A percentile compares a stretch with the other conserved stretches of the same genome.
Conservation (phyloP, 2,113 vertebrate species). For the Otis tarda region DNA sequence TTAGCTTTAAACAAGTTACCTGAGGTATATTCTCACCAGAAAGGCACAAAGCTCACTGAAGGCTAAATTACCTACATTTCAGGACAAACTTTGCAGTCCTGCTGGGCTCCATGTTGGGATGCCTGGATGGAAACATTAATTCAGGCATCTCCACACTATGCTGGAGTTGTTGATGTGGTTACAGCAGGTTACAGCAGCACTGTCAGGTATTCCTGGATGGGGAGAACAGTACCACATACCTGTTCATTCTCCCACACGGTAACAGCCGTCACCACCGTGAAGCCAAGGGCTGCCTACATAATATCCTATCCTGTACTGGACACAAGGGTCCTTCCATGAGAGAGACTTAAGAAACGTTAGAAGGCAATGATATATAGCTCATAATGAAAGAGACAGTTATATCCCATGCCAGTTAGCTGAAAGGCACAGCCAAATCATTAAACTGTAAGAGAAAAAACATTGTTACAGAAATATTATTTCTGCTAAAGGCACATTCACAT, state of each 20-base stretch:
- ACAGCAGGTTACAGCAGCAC: background rate
- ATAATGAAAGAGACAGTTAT: background rate
- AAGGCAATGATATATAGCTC: background rate
- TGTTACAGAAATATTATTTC: background rate
- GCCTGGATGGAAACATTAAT: background rate
- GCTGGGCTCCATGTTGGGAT: background rate
- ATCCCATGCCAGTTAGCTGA: background rate
- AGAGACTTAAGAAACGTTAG: background rate
- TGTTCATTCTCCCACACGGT: background rate
- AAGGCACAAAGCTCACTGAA: background rate
- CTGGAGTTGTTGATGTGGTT: background rate
- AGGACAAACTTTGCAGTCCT: background rate
- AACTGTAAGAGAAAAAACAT: background rate
- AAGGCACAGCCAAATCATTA: background rate
- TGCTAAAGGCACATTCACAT: background rate
- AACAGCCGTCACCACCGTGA: background rate
- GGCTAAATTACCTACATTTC: background rate
- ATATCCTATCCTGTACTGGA: background rate
- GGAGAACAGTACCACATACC: background rate
- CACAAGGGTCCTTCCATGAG: background rate
- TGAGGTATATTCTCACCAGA: background rate
- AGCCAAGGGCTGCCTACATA: background rate
- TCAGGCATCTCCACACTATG: background rate
- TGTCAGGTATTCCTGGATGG: background rate
- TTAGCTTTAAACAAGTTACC: background rate